A percentile compares a stretch with the other conserved stretches of the same genome.
These are phyloP conservation scores for Poecilia gillii DNA, from an alignment of 2,797 vertebrate species.

Conservation along the genomic window DNA sequence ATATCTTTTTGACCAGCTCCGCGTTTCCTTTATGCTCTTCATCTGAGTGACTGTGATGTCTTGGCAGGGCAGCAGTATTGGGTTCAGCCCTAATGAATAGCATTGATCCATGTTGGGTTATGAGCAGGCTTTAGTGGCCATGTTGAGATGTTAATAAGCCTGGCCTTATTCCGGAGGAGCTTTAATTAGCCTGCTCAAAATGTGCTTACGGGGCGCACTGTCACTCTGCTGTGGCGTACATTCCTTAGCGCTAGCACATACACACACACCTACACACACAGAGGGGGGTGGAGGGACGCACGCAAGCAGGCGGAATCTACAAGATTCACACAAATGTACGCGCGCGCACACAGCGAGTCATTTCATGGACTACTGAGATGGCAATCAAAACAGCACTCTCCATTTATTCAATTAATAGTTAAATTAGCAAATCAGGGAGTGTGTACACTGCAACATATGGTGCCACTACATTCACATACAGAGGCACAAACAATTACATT, in stretches of 20 bases:
- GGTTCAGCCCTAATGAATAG: constrained; percentile 75
- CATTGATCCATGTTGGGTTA: constrained; percentile 82
- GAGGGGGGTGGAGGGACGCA: rapidly evolving
- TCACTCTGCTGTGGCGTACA: constrained; percentile 73
- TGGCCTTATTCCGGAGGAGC: constrained; percentile 77
- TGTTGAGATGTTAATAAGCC: constrained; percentile 81
- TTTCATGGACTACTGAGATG: constrained; percentile 77
- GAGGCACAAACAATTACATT: constrained; percentile 33
- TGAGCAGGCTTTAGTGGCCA: constrained; percentile 75
- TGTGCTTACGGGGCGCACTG: constrained; percentile 82
- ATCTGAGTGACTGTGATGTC: constrained; percentile 48
- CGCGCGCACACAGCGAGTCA: constrained; percentile 53
- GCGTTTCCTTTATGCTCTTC: constrained; percentile 47
- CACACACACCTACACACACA: neutral
- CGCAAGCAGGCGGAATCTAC: constrained; percentile 29
- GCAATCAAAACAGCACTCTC: constrained; percentile 69
- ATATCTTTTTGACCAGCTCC: constrained; percentile 51
- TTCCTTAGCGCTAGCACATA: constrained; percentile 40
- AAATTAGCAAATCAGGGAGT: constrained; percentile 69
- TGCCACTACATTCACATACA: constrained; percentile 22
- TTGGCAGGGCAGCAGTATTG: constrained; percentile 66
- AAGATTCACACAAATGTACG: constrained; percentile 8
- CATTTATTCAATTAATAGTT: constrained; percentile 76
- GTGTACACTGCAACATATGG: constrained; percentile 53
- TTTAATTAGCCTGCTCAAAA: constrained; percentile 85